Conservation (phyloP, 2,797 vertebrate genomes). For the Ara ararauna region DNA sequence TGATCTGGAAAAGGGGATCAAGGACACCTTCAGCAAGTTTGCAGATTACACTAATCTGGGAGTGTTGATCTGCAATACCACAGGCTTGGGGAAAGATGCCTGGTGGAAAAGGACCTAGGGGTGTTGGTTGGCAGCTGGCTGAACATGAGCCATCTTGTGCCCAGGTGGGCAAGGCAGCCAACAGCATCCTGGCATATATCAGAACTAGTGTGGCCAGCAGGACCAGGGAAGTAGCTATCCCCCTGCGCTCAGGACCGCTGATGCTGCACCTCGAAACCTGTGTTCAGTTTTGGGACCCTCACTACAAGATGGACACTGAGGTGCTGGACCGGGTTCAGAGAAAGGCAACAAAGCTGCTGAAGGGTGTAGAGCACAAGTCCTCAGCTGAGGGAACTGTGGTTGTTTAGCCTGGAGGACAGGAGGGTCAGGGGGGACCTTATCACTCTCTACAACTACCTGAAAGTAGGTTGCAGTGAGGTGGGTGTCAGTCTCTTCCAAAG, state of each 20-base stretch:
- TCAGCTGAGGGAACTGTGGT: background rate
- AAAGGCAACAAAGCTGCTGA: background rate
- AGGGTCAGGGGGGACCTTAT: background rate
- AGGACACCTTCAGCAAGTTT: background rate
- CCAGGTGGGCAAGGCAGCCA: background rate
- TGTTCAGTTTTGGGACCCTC: background rate
- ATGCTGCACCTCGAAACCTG: background rate
- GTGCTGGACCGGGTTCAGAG: background rate
- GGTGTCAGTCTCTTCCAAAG: background rate
- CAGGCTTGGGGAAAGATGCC: background rate
- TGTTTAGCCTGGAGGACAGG: background rate
- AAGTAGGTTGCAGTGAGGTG: background rate
- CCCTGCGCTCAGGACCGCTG: too few relatives aligned
- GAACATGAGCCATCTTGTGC: background rate
- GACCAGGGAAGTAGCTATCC: background rate
- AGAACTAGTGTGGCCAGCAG: background rate
- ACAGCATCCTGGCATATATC: background rate
- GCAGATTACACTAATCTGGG: background rate
- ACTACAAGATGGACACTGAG: background rate
- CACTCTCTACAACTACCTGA: background rate
- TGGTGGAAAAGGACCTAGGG: background rate
- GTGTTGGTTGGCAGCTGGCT: fast-evolving
- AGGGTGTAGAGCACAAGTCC: background rate
- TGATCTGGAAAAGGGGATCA: background rate
- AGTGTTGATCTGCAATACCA: background rate